Base-by-base conservation (phyloP, 2,113 vertebrate species). In the Melanerpes aurifrons region DNA sequence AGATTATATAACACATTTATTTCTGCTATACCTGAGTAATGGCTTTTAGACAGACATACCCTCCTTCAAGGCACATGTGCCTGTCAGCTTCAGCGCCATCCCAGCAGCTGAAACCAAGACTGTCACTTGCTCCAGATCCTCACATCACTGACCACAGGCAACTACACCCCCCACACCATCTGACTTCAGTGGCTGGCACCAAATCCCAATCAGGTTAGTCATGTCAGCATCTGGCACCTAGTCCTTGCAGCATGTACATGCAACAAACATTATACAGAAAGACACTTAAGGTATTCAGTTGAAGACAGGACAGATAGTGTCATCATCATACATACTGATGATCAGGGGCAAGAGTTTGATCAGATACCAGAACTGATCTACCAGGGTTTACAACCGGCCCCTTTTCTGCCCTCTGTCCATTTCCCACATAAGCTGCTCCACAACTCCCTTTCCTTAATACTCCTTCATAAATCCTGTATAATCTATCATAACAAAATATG, bases 31-130 rank as follows among this genome's bases (percentile, higher is more conserved):
- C 3, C 17, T 3, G 7, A 70, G 22, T 68, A 87, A 16, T 13
- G 57, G 15, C 15, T 47, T 75, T 57, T 24, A 72, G 8, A 54
- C 4, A 56, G n/a, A 77, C 2, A 3, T 25, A 32, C 9, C 4
- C 5, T 59, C 6, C 2, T 3, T 1, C 0, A 3, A 29, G 6
- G 5, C 9, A 76, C 12, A 22, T 0, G 0, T 2, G 15, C 12
- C 17, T 64, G 8, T 16, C 53, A 82, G 12, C 7, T 6, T 2
- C 3, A 6, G 21, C 12, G 32, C 15, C 6, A 7, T 13, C 28
- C 20, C 20, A 71, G 7, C 2, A 12, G 11, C 48, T 48, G 15
- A 12, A 57, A 21, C 3, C 3, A 8, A 81, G 28, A 69, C 9
- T 22, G 56, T 50, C 48, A 53, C 19, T 77, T 66, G 19, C 22